Evolutionary conservation across 1,140 invertebrate species (phyloP).

Genomic region (Heliconius melpomene): DNA sequence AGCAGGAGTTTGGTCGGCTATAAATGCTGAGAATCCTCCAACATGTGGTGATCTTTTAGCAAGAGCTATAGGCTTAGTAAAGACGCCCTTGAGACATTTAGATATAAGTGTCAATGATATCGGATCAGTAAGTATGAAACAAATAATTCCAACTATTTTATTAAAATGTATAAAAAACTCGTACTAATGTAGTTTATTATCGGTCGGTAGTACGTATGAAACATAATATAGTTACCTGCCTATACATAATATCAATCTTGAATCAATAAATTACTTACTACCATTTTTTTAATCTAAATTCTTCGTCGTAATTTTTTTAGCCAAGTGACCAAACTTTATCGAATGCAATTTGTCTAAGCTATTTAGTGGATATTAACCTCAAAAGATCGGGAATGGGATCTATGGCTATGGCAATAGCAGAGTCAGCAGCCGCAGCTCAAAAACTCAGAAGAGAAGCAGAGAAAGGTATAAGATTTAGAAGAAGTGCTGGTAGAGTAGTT

Average conservation of each 20-base stretch:
- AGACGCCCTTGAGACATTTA: slow-evolving; percentile 68
- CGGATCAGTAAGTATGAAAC: slow-evolving; percentile 55
- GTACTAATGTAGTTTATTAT: no score
- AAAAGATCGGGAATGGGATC: slow-evolving; percentile 75
- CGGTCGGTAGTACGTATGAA: no score
- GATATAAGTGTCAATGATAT: slow-evolving; percentile 76
- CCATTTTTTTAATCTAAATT: not conserved
- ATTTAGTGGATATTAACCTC: slow-evolving; percentile 69
- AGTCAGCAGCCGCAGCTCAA: slow-evolving; percentile 70
- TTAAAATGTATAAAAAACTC: no score
- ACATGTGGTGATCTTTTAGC: slow-evolving; percentile 74
- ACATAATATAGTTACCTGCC: no score
- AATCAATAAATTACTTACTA: no score
- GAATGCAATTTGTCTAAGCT: slow-evolving; percentile 73
- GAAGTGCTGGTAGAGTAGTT: slow-evolving; percentile 71
- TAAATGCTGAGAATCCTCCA: slow-evolving; percentile 70
- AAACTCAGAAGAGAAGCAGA: slow-evolving; percentile 71
- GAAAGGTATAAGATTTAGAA: slow-evolving; percentile 71
- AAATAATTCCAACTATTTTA: no score
- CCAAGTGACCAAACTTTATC: slow-evolving; percentile 66
- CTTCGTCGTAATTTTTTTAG: slow-evolving; percentile 34
- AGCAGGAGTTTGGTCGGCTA: slow-evolving; percentile 70
- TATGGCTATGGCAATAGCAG: slow-evolving; percentile 68
- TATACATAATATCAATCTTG: no score
- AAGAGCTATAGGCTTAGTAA: slow-evolving; percentile 71